Evolutionary conservation across 2,888 invertebrate species (phyloP), one percentile per base, ranked within the genome.

Genomic region (Bombylius discolor): DNA sequence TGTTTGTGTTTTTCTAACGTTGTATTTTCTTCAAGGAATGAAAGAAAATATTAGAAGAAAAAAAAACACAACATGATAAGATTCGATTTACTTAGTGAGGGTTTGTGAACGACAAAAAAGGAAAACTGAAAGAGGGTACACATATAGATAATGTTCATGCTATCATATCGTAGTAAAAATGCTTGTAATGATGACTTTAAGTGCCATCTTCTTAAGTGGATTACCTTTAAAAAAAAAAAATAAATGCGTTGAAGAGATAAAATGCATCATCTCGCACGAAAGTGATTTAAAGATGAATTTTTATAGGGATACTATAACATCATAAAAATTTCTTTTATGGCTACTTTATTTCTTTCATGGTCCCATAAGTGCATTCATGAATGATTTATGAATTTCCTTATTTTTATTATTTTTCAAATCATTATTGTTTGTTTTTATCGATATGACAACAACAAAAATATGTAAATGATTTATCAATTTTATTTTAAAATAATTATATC

Each of bases 131-230:
- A 72, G 70, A 71, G 70, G 70, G 72, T 72, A 71, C 71, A 72
- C 71, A 71, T 71, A 39, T 42, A 23, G 23, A 23, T 1, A 23
- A 23, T 23, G 23, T 23, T 23, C 72, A 71, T 70, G 67, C 72
- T 69, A 69, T 72, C 72, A 69, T 23, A 23, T 66, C 71, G 70
- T 69, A 69, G 67, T 70, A 69, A 70, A 70, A 72, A 67, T 65
- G 67, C 68, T 72, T 72, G 71, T 72, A 72, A 71, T 72, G 72
- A 72, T 69, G 70, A 70, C 70, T 72, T 70, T 70, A 70, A 72
- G 71, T 71, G 70, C 66, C 70, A 68, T 72, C 70, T 69, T 63
- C 68, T 70, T 72, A 71, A 71, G 72, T 72, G 70, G 70, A 72
- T 72, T 70, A 71, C 71, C 72, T 68, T 71, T 71, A 70, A 71